A percentile compares a stretch with the other conserved stretches of the same genome.
Conservation (phyloP, 2,797 vertebrate genomes). For the Sparidentex hasta region DNA sequence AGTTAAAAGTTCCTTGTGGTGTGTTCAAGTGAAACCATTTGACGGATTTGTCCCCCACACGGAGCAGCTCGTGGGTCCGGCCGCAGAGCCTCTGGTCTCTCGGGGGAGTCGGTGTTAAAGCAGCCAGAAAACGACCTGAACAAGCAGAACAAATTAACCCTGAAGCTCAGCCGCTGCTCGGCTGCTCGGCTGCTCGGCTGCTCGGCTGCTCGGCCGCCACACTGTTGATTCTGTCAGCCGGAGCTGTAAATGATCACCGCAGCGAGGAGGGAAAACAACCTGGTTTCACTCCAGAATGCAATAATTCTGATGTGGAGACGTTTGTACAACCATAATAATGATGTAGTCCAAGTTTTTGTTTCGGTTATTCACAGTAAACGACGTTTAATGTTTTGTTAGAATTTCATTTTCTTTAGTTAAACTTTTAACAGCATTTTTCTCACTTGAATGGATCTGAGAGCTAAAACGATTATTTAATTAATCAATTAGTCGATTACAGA, state of each 20-base stretch:
- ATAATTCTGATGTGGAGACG: no score
- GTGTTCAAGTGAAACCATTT: background rate
- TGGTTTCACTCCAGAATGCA: background rate
- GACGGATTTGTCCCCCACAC: background rate
- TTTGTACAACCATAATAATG: background rate
- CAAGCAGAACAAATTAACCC: conserved; percentile 64
- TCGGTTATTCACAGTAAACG: background rate
- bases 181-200: background rate
- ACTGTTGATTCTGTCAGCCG: conserved; percentile 35
- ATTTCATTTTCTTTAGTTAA: background rate
- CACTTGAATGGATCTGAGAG: accelerated
- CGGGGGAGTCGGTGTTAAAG: conserved; percentile 58
- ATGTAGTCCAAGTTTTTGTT: background rate
- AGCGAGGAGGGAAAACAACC: background rate
- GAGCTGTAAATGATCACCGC: background rate
- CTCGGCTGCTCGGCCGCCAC: background rate
- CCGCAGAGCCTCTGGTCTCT: conserved; percentile 12
- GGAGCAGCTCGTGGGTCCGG: no score
- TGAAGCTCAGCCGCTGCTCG: conserved; percentile 5
- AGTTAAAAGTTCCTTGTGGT: no score
- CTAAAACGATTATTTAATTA: background rate
- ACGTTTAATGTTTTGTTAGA: background rate
- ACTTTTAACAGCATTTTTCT: background rate
- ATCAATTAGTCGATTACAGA: background rate
- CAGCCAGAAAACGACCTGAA: conserved; percentile 68